Conservation (phyloP, 2,797 vertebrate genomes). For the Pteronotus mesoamericanus region DNA sequence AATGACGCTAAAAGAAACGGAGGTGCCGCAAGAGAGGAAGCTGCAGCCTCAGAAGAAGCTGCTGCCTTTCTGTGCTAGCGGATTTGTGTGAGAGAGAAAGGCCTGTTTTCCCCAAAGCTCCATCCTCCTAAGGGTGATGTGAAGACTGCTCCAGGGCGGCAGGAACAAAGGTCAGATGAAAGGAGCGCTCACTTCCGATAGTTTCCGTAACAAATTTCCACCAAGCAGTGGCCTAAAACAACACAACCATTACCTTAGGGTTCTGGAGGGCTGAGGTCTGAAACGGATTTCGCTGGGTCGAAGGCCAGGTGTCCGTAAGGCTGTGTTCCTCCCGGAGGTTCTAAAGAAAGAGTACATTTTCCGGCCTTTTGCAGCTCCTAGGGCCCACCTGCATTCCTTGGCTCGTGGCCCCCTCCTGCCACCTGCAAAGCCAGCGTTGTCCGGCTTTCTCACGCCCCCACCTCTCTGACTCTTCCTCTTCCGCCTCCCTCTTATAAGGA, state of each 20-base stretch:
- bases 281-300: neutral
- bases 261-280: neutral
- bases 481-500: neutral
- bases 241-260: neutral
- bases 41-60: neutral
- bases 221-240: neutral
- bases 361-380: neutral
- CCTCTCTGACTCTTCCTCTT: neutral
- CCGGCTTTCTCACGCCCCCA: neutral
- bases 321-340: neutral
- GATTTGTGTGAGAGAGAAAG: neutral
- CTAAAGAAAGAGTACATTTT: neutral
- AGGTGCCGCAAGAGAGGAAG: neutral
- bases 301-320: neutral
- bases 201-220: neutral
- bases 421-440: neutral
- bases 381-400: neutral
- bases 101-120: neutral
- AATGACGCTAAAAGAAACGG: neutral
- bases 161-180: neutral
- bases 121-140: neutral
- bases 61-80: neutral
- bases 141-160: neutral
- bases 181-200: neutral
- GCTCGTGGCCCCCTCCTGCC: neutral